Conservation (phyloP, 2,113 vertebrate genomes). For the Euleptes europaea region DNA sequence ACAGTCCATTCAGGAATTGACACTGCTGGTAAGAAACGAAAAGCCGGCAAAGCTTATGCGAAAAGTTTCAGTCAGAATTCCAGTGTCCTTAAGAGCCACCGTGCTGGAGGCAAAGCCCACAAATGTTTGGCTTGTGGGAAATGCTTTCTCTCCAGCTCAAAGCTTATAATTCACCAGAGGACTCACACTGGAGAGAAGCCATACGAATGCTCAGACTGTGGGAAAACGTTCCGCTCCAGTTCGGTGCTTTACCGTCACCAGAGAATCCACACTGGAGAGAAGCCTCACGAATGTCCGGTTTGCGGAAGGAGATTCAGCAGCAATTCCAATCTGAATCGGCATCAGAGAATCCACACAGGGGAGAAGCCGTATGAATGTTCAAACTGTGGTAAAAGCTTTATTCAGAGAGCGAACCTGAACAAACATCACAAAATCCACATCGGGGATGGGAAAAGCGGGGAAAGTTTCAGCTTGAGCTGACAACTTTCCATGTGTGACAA, state of each 20-base stretch:
- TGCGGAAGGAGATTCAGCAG: conserved; percentile 57
- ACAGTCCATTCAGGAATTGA: not conserved
- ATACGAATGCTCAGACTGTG: conserved; percentile 52
- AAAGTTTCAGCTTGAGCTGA: not conserved
- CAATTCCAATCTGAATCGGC: conserved; percentile 51
- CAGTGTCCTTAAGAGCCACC: not conserved
- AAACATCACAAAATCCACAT: conserved; percentile 54
- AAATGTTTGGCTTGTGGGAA: conserved; percentile 61
- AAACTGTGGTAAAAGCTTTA: conserved; percentile 57
- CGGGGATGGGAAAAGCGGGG: conserved; percentile 61
- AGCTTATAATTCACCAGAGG: conserved; percentile 58
- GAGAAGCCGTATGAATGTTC: conserved; percentile 50
- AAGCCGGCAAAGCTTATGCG: not conserved
- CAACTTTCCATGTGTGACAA: not conserved
- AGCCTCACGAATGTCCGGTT: conserved; percentile 56
- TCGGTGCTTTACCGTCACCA: conserved; percentile 48
- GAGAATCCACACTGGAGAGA: conserved; percentile 51
- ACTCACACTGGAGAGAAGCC: conserved; percentile 9
- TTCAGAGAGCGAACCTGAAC: conserved; percentile 35
- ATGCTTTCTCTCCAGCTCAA: conserved; percentile 62
- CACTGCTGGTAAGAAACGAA: not conserved
- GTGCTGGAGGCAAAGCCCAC: not conserved
- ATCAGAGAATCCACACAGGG: conserved; percentile 55
- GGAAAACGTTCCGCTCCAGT: conserved; percentile 43
- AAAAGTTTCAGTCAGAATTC: not conserved